Base-by-base conservation (phyloP, 2,797 vertebrate genomes). In the Heteromormyrus szaboi region DNA sequence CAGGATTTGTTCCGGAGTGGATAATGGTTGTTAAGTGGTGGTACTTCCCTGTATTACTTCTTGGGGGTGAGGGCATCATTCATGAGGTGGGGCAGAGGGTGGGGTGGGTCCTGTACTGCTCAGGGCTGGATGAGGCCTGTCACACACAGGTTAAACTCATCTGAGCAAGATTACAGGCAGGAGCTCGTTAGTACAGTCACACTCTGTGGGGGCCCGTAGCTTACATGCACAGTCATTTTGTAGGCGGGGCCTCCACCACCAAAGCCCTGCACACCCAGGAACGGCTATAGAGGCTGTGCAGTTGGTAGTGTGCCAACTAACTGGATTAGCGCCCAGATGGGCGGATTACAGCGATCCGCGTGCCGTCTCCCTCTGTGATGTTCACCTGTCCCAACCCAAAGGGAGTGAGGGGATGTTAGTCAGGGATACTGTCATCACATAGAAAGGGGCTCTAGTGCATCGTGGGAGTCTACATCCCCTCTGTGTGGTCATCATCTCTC, bases 341-440 rank as follows among this genome's bases (percentile, higher is more conserved):
- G 33, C 86, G 93, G 94, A 95, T 96, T 94, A 93, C 92, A 90
- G 90, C 89, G n/a, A 93, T 91, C 29, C 0, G 25, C 4, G 25
- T 68, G 14, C 19, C n/a, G 6, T 17, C 41, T n/a, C 62, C 48
- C 3, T 17, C 46, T 33, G 48, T 33, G 17, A 59, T 29, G 37
- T 17, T 83, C 88, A 44, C 76, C 19, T 6, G 68, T 4, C n/a
- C 12, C 41, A 68, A 14, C 48, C 76, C 41, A 41, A 41, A 12
- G 17, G 48, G 9, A 8, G 19, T 5, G 54, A 6, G 44, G n/a
- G 88, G 85, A 25, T 37, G 76, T 81, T 59, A 46, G 87, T 81
- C 62, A 76, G 54, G 6, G 8, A 51, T 76, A 76, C 41, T 44
- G 17, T 51, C 87, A 72, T 50, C 9, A 22, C 8, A 48, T 81